Conservation (phyloP, 2,797 vertebrate genomes). For the Aeoliscus strigatus region DNA sequence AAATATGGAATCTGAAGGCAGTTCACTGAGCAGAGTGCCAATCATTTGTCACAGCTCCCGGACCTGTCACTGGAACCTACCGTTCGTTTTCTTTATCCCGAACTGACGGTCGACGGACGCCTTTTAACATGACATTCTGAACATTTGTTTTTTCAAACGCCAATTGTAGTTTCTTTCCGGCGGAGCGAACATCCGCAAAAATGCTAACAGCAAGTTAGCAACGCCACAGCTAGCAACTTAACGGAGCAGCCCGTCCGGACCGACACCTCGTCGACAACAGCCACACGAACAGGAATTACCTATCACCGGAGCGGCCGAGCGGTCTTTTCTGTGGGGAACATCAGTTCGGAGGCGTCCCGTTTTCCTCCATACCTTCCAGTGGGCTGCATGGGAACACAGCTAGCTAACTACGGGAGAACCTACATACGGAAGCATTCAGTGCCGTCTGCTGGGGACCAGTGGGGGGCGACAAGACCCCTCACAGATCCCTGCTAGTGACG, state of each 20-base stretch:
- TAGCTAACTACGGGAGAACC: slow-evolving; percentile 26
- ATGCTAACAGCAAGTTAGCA: slow-evolving; percentile 53
- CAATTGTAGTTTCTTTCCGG: neutral
- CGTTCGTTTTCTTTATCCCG: too few relatives aligned
- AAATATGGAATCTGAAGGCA: too few relatives aligned
- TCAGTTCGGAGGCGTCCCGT: slow-evolving; percentile 45
- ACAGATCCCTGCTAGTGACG: slow-evolving; percentile 7
- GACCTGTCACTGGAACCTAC: too few relatives aligned
- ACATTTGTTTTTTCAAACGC: too few relatives aligned
- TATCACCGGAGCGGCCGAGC: slow-evolving; percentile 28
- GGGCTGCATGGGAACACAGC: slow-evolving; percentile 41
- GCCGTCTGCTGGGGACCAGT: slow-evolving; percentile 52
- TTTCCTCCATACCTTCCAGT: slow-evolving; percentile 54
- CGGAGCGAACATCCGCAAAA: slow-evolving; percentile 5
- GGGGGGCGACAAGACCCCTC: slow-evolving; percentile 33
- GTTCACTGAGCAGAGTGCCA: too few relatives aligned
- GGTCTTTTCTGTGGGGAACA: slow-evolving; percentile 27
- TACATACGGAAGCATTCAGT: slow-evolving; percentile 53
- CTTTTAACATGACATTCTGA: too few relatives aligned
- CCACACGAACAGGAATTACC: slow-evolving; percentile 31
- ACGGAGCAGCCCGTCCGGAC: slow-evolving; percentile 16
- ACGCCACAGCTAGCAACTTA: slow-evolving; percentile 42
- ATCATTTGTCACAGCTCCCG: too few relatives aligned
- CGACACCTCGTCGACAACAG: slow-evolving; percentile 21
- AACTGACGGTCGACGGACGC: too few relatives aligned